A percentile compares a stretch with the other conserved stretches of the same genome.
phyloP scores from a whole-genome alignment of 2,797 vertebrate genomes.

The Etheostoma nigrum region DNA sequence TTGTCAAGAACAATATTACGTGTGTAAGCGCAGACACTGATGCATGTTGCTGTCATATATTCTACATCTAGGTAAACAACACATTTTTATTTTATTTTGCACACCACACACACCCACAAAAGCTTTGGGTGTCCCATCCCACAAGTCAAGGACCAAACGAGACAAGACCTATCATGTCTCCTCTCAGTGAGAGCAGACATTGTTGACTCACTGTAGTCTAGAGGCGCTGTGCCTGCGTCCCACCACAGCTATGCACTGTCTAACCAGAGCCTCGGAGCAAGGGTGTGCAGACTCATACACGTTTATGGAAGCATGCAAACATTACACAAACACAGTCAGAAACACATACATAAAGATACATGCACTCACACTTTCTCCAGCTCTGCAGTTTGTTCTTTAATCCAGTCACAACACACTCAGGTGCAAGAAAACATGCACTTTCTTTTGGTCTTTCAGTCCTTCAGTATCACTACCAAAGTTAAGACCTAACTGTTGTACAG shows the following conservation, averaged over 20 bases:
- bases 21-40: constrained; percentile 41
- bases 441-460: constrained; percentile 32
- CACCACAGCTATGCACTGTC: constrained; percentile 87
- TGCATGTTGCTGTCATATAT: constrained; percentile 41
- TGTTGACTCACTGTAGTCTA: constrained; percentile 85
- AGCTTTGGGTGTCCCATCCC: constrained; percentile 57
- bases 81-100: constrained; percentile 46
- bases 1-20: constrained; percentile 44
- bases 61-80: constrained; percentile 48
- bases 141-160: constrained; percentile 68
- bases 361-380: constrained; percentile 45
- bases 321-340: constrained; percentile 68
- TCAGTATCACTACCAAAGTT: constrained; percentile 10
- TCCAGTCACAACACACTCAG: constrained; percentile 34
- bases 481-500: constrained; percentile 16
- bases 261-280: constrained; percentile 81
- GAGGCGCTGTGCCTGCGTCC: constrained; percentile 73
- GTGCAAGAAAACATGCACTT: constrained; percentile 42
- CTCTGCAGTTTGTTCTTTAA: constrained; percentile 62
- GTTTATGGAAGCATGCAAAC: constrained; percentile 68
- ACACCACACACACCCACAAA: constrained; percentile 31
- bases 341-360: constrained; percentile 59
- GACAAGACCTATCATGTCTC: constrained; percentile 81
- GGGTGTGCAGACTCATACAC: constrained; percentile 75
- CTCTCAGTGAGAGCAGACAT: constrained; percentile 78